phyloP scores from a whole-genome alignment of 2,113 vertebrate genomes.

The Siniperca chuatsi region DNA sequence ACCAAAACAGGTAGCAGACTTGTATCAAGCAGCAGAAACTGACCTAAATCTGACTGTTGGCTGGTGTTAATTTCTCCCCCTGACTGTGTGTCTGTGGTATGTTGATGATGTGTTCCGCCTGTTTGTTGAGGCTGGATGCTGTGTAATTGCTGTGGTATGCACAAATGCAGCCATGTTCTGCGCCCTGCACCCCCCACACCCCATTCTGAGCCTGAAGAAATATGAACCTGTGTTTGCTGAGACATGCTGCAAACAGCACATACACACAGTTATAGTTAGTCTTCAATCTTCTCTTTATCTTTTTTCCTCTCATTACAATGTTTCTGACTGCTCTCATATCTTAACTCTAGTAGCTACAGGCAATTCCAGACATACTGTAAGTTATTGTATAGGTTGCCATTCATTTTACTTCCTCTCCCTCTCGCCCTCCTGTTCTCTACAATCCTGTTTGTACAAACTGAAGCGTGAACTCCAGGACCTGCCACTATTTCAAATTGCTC shows the following conservation, averaged over 20 bases:
- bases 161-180: slow-evolving; percentile 64
- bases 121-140: slow-evolving; percentile 63
- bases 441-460: slow-evolving; percentile 30
- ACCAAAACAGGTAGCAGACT: not conserved
- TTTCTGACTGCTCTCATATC: slow-evolving; percentile 84
- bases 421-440: slow-evolving; percentile 1
- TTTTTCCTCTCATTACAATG: slow-evolving; percentile 85
- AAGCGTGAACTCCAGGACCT: slow-evolving; percentile 43
- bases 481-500: not conserved
- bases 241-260: slow-evolving; percentile 86
- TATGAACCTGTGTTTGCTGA: slow-evolving; percentile 86
- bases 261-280: not conserved
- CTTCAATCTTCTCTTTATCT: slow-evolving; percentile 24
- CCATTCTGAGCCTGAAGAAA: slow-evolving; percentile 60
- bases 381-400: slow-evolving; percentile 88
- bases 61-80: slow-evolving; percentile 36
- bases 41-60: slow-evolving; percentile 22
- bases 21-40: not conserved
- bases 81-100: slow-evolving; percentile 44
- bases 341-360: slow-evolving; percentile 89
- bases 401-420: slow-evolving; percentile 76
- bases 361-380: slow-evolving; percentile 82
- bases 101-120: slow-evolving; percentile 53
- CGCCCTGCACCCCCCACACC: not conserved
- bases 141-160: slow-evolving; percentile 79